Evolutionary conservation across 1,140 invertebrate species (phyloP).

Genomic region (Drosophila rufa): DNA sequence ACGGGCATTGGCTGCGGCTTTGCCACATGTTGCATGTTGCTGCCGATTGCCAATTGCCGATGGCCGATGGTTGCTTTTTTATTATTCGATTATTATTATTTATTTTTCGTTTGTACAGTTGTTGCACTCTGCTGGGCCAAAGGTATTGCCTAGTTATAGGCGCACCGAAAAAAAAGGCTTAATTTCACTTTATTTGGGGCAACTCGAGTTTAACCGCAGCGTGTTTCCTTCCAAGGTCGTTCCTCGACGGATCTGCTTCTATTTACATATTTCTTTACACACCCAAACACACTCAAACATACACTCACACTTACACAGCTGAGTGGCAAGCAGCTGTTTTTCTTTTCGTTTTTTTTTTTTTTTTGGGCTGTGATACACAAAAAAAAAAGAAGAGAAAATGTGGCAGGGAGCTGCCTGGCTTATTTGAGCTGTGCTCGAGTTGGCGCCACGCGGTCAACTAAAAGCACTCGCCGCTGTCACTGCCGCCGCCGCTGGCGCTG

Average conservation of each 20-base stretch:
- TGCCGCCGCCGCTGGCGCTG: slow-evolving; percentile 18
- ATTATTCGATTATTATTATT: slow-evolving; percentile 15
- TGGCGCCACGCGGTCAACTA: slow-evolving; percentile 73
- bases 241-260: slow-evolving; percentile 38
- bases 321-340: slow-evolving; percentile 66
- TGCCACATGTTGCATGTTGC: slow-evolving; percentile 52
- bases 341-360: background rate
- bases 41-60: slow-evolving; percentile 24
- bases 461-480: slow-evolving; percentile 26
- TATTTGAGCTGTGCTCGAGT: slow-evolving; percentile 54
- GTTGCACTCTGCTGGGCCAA: slow-evolving; percentile 13
- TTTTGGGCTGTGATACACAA: slow-evolving; percentile 3
- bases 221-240: slow-evolving; percentile 63
- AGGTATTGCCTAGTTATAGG: slow-evolving; percentile 44
- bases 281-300: slow-evolving; percentile 1
- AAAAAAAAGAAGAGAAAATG: slow-evolving; percentile 2
- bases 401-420: background rate
- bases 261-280: slow-evolving; percentile 22
- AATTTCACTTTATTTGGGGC: slow-evolving; percentile 3
- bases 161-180: slow-evolving; percentile 10
- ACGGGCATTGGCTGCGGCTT: slow-evolving; percentile 37
- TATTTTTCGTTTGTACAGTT: background rate
- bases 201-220: slow-evolving; percentile 25
- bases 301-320: slow-evolving; percentile 20
- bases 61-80: slow-evolving; percentile 26